Evolutionary conservation across 2,888 invertebrate genomes (phyloP).

Genomic region (Synergus itoensis): DNA sequence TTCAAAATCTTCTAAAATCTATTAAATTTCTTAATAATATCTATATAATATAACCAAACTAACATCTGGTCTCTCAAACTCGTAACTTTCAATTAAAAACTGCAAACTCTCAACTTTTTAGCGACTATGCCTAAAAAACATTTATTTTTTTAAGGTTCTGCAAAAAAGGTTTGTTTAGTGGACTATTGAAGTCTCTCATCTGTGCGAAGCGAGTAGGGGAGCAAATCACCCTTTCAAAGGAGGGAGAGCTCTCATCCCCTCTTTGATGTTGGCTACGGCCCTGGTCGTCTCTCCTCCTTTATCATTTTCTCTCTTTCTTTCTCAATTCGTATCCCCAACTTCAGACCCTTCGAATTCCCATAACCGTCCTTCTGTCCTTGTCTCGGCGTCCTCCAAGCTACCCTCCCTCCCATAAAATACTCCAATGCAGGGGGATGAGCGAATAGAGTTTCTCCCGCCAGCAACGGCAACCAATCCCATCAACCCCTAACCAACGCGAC

Average conservation of each 20-base stretch:
- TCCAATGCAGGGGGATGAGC: conserved; percentile 60
- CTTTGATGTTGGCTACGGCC: neutral
- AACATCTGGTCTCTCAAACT: too few relatives aligned
- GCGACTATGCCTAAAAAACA: neutral
- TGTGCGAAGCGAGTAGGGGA: neutral
- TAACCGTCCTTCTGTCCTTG: neutral
- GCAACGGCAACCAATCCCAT: conserved; percentile 61
- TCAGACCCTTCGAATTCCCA: conserved; percentile 20
- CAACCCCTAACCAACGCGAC: conserved; percentile 60
- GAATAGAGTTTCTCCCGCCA: conserved; percentile 63
- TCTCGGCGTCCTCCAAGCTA: conserved; percentile 3
- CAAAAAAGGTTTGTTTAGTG: neutral
- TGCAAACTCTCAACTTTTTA: too few relatives aligned
- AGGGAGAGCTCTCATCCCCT: conserved; percentile 34
- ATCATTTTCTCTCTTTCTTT: conserved; percentile 30
- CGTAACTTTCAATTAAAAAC: too few relatives aligned
- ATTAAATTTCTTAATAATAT: too few relatives aligned
- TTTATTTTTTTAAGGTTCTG: neutral
- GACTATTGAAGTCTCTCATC: conserved; percentile 13
- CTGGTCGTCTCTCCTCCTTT: conserved; percentile 28
- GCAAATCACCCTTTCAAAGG: conserved; percentile 19
- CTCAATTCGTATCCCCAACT: neutral
- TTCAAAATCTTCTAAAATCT: too few relatives aligned
- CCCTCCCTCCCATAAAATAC: conserved; percentile 59
- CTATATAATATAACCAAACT: too few relatives aligned